A percentile compares a stretch with the other conserved stretches of the same genome.
These are phyloP conservation scores for Smutsia temminckii DNA, from an alignment of 2,797 vertebrate genomes.

Conservation along the genomic window DNA sequence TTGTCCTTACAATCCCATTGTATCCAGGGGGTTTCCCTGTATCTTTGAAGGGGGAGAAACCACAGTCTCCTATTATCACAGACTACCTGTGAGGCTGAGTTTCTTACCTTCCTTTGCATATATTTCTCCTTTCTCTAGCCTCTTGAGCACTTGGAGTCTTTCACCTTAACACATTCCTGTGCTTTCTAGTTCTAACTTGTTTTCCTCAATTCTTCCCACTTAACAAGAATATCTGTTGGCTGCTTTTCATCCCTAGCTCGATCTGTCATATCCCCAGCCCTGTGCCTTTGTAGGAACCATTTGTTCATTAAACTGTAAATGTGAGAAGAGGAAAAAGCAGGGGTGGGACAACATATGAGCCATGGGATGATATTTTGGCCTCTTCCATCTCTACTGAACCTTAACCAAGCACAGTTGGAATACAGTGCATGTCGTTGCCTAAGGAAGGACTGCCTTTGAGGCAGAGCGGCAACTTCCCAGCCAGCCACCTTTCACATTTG, in stretches of 20 bases:
- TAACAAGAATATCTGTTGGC: not conserved
- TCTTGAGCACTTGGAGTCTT: not conserved
- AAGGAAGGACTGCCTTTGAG: not conserved
- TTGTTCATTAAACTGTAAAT: not conserved
- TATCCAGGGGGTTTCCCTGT: not conserved
- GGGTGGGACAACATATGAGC: not conserved
- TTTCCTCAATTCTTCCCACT: not conserved
- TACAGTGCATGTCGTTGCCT: accelerated
- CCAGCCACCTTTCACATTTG: not conserved
- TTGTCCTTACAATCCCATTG: not conserved
- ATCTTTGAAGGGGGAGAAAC: not conserved
- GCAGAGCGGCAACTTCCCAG: not conserved
- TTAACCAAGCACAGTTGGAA: not conserved
- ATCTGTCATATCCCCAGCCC: not conserved
- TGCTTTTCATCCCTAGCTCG: not conserved
- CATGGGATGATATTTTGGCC: not conserved
- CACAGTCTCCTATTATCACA: not conserved
- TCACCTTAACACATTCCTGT: not conserved
- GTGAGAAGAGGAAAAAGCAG: not conserved
- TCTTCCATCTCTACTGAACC: not conserved
- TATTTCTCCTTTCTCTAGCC: not conserved
- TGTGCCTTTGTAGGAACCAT: not conserved
- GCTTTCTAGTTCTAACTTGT: not conserved
- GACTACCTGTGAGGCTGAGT: not conserved
- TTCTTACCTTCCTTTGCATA: not conserved